Evolutionary conservation across 2,797 vertebrate genomes (phyloP).

Genomic region (Alauda arvensis): DNA sequence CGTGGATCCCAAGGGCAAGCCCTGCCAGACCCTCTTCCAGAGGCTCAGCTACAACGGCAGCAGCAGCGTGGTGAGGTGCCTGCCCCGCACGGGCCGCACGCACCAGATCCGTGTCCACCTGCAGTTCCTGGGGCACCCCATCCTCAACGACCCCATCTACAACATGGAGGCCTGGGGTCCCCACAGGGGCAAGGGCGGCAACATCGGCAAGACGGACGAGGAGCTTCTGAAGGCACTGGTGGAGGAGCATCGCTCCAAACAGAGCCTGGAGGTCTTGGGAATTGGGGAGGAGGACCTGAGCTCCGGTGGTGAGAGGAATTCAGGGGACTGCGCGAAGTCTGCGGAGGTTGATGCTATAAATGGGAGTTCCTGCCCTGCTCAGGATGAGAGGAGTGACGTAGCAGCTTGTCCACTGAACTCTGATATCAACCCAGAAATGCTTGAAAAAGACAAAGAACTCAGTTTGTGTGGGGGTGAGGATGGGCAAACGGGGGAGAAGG

Average conservation of each 20-base stretch:
- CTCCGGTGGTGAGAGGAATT: not conserved
- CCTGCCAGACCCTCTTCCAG: conserved; percentile 87
- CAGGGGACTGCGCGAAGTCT: not conserved
- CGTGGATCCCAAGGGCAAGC: conserved; percentile 88
- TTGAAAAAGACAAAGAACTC: not conserved
- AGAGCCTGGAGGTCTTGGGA: conserved; percentile 82
- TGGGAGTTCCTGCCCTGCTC: not conserved
- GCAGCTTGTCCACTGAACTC: not conserved
- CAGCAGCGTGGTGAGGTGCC: conserved; percentile 87
- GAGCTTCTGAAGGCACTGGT: conserved; percentile 86
- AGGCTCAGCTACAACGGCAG: conserved; percentile 87
- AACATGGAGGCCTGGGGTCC: conserved; percentile 91
- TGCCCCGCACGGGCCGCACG: conserved; percentile 89
- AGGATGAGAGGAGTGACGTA: not conserved
- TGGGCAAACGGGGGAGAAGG: not conserved
- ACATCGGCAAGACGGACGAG: conserved; percentile 81
- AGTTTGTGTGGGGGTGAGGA: not conserved
- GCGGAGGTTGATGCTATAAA: not conserved
- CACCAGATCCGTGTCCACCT: conserved; percentile 98
- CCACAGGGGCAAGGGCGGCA: conserved; percentile 81
- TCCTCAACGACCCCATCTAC: conserved; percentile 94
- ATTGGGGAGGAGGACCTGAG: conserved; percentile 68
- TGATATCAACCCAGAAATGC: not conserved
- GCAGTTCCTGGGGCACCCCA: conserved; percentile 93
- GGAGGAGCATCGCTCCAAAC: conserved; percentile 84